A percentile compares a stretch with the other conserved stretches of the same genome.
These are phyloP conservation scores for Bungarus multicinctus DNA, from an alignment of 2,113 vertebrate species.

Conservation along the genomic window DNA sequence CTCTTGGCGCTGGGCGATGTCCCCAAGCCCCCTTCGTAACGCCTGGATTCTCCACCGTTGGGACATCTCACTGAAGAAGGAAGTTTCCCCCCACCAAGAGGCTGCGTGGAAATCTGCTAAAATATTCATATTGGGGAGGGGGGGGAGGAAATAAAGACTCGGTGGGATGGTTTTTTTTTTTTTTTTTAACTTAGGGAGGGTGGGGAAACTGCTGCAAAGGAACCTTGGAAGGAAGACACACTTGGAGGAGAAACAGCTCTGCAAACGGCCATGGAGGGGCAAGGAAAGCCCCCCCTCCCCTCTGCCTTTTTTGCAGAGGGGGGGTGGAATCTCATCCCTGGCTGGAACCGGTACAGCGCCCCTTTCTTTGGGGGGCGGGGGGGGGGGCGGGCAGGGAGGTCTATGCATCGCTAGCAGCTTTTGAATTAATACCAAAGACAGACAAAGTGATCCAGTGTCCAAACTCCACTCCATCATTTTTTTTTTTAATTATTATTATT, in stretches of 20 bases:
- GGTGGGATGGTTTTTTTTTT: neutral
- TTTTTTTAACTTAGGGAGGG: neutral
- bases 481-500: slow-evolving; percentile 15
- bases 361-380: slow-evolving; percentile 40
- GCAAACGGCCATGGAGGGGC: neutral
- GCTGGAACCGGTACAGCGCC: slow-evolving; percentile 28
- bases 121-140: neutral
- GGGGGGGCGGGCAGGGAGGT: slow-evolving; percentile 60
- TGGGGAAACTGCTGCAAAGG: slow-evolving; percentile 51
- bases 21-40: slow-evolving; percentile 81
- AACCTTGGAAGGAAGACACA: slow-evolving; percentile 17
- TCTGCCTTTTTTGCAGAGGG: neutral
- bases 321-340: neutral
- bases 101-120: neutral
- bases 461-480: slow-evolving; percentile 58
- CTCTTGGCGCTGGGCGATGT: slow-evolving; percentile 66
- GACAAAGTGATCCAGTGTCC: slow-evolving; percentile 24
- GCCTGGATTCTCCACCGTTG: no score
- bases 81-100: neutral
- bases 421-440: slow-evolving; percentile 88
- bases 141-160: neutral
- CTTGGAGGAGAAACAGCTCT: neutral
- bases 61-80: neutral
- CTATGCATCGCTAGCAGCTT: slow-evolving; percentile 91
- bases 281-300: neutral